phyloP scores from a whole-genome alignment of 2,888 invertebrate species.

The Coenonympha arcania region DNA sequence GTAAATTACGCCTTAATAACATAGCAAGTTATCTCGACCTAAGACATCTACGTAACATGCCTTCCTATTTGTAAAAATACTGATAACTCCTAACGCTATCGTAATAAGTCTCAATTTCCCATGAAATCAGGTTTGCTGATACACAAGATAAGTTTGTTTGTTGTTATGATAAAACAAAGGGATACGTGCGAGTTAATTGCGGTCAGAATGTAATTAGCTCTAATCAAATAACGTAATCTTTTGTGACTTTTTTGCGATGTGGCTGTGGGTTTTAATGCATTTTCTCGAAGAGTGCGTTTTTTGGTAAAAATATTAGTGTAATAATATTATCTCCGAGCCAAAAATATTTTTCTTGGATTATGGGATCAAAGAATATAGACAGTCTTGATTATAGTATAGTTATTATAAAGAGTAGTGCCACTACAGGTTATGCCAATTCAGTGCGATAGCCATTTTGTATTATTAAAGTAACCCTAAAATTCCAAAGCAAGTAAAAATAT shows the following conservation, averaged over 20 bases:
- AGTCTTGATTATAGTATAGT: no score
- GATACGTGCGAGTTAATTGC: conserved; percentile 69
- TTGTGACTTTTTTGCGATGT: conserved; percentile 50
- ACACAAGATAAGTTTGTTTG: conserved; percentile 33
- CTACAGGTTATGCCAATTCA: no score
- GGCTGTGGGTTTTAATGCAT: conserved; percentile 34
- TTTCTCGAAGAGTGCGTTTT: conserved; percentile 7
- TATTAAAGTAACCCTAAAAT: background rate
- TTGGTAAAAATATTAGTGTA: conserved; percentile 2
- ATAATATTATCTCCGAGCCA: no score
- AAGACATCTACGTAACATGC: conserved; percentile 50
- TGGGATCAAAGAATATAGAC: no score
- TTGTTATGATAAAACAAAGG: conserved; percentile 67
- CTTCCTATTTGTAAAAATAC: background rate
- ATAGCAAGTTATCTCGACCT: conserved; percentile 59
- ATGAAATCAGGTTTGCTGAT: conserved; percentile 15
- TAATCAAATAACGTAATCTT: conserved; percentile 71
- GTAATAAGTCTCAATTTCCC: conserved; percentile 37
- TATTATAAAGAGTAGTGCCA: no score
- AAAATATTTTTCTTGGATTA: no score
- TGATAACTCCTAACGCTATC: conserved; percentile 14
- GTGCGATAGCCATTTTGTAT: no score
- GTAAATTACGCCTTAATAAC: conserved; percentile 69
- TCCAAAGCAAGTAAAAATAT: background rate
- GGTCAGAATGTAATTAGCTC: conserved; percentile 68